Evolutionary conservation across 1,140 invertebrate species (phyloP).

Genomic region (Drosophila santomea): DNA sequence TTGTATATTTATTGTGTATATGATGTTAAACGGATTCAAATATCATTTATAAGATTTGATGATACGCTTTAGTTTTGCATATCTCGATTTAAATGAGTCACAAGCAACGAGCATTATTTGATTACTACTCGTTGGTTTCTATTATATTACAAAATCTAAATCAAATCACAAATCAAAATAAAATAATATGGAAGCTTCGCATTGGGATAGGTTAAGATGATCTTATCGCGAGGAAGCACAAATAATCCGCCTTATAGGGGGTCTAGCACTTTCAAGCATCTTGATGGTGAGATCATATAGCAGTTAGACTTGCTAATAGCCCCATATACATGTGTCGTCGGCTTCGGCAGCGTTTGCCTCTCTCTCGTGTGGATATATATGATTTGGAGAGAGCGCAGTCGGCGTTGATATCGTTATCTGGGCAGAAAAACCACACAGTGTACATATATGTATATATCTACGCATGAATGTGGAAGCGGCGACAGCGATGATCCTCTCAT

Average conservation of each 20-base stretch:
- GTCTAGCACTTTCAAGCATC: conserved; percentile 7
- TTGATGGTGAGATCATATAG: conserved; percentile 28
- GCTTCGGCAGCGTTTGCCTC: conserved; percentile 26
- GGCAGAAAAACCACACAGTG: conserved; percentile 23
- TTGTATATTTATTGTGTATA: too few species aligned
- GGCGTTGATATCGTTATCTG: conserved; percentile 65
- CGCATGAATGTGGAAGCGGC: conserved; percentile 9
- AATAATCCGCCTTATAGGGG: not conserved
- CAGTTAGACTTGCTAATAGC: conserved; percentile 50
- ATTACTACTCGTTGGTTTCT: too few species aligned
- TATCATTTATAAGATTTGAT: too few species aligned
- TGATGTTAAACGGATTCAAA: too few species aligned
- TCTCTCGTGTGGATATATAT: conserved; percentile 8
- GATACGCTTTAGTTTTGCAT: too few species aligned
- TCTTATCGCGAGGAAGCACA: conserved; percentile 27
- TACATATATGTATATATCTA: conserved; percentile 31
- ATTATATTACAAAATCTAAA: too few species aligned
- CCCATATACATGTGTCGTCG: conserved; percentile 33
- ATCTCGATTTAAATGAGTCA: too few species aligned
- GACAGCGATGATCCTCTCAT: conserved; percentile 49
- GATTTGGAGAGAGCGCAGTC: conserved; percentile 9
- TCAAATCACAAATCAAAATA: too few species aligned
- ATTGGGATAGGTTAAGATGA: conserved; percentile 56
- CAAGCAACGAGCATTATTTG: too few species aligned
- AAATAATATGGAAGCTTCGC: too few species aligned